Evolutionary conservation across 2,113 vertebrate species (phyloP), one percentile per base, ranked within the genome.

Genomic region (Hydrolagus affinis): DNA sequence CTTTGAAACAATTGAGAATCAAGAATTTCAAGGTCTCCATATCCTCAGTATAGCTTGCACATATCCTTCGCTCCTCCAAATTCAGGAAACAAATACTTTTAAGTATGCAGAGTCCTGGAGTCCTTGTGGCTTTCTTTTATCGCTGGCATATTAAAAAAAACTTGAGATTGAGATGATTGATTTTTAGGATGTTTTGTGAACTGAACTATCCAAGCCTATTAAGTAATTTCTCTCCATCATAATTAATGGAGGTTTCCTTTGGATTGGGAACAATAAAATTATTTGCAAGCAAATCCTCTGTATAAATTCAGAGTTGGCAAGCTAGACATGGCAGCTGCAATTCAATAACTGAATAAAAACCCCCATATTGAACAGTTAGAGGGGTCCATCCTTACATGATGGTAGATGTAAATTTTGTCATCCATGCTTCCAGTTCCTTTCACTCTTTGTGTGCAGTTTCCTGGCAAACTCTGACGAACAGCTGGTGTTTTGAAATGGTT

Each of bases 261-360:
- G 4, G 15, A 15, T 21, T 32, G 32, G 73, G 32, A 75, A 75
- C 19, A 28, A 75, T 75, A 44, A 56, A 44, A 56, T 75, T 75
- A 11, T 17, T 2, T 30, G 30, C 8, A 28, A 72, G 70, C 12
- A 72, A 28, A 72, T 72, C 23, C 73, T 44, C 32, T 75, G 32
- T 75, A 44, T 8, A 9, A 15, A 2, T 75, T 44, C 56, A 75
- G 19, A 19, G 17, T 75, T 75, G 73, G 73, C 32, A 75, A 19
- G 30, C 17, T 75, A 21, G 8, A 19, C 44, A 17, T 75, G 73
- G 44, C 30, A 72, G 32, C 73, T 75, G 73, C 44, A 75, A 75
- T 75, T 75, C 73, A 75, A 75, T 75, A 75, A 75, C 30, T 17
- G 19, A 75, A 75, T 75, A 75, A 75, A n/a, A 75, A 30, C 73